phyloP scores from a whole-genome alignment of 2,113 vertebrate genomes.

The Entosphenus tridentatus region DNA sequence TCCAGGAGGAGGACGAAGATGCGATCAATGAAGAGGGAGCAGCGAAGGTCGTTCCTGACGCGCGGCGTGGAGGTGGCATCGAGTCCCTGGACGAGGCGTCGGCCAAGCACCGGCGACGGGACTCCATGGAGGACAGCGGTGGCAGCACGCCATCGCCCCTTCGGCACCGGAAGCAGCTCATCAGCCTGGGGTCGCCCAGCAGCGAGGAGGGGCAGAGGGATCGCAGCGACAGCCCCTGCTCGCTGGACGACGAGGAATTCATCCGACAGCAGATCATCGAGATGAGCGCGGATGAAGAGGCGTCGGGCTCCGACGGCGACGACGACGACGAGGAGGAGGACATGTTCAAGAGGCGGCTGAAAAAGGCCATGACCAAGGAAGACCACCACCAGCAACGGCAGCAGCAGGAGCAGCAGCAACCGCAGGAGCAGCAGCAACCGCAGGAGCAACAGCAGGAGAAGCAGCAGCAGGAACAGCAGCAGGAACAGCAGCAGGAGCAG shows the following conservation, averaged over 20 bases:
- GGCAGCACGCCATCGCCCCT: conserved; percentile 58
- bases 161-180: conserved; percentile 31
- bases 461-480: conserved; percentile 14
- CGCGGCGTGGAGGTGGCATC: background rate
- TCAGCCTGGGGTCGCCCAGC: conserved; percentile 43
- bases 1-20: conserved; percentile 18
- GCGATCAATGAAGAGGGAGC: too few species aligned
- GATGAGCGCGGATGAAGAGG: conserved; percentile 60
- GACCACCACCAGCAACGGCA: too few species aligned
- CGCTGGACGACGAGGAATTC: conserved; percentile 68
- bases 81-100: conserved; percentile 17
- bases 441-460: too few species aligned
- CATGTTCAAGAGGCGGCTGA: conserved; percentile 25
- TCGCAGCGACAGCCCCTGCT: conserved; percentile 50
- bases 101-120: conserved; percentile 24
- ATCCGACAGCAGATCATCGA: conserved; percentile 66
- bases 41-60: too few species aligned
- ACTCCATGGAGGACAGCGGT: conserved; percentile 52
- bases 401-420: too few species aligned
- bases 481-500: conserved; percentile 23
- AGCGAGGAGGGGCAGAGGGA: conserved; percentile 47
- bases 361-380: conserved; percentile 17
- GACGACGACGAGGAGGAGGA: conserved; percentile 16
- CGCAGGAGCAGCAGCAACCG: too few species aligned
- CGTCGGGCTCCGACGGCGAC: conserved; percentile 51